Evolutionary conservation across 1,140 invertebrate species (phyloP), one percentile per base, ranked within the genome.

Genomic region (Tetragnatha versicolor): DNA sequence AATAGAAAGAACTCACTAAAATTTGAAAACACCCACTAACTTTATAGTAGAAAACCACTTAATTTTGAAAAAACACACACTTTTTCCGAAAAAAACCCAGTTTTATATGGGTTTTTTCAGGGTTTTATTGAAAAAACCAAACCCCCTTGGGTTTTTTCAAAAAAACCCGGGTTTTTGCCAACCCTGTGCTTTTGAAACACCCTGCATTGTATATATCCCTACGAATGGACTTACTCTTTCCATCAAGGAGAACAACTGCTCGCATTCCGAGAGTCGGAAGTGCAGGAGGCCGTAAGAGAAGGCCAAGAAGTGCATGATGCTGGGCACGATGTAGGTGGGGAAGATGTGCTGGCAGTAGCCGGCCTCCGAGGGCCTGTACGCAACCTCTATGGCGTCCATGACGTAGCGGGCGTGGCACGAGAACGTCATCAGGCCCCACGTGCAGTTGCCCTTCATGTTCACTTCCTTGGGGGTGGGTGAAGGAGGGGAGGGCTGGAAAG

Each of bases 211-310:
- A n/a, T n/a, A n/a, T n/a, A n/a, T n/a, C n/a, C n/a, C n/a, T n/a
- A n/a, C n/a, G n/a, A 10, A 27, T 6, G 10, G 22, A 85, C 87
- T 87, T 81, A 94, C 93, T 82, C 93, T 90, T 86, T 96, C 94
- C 90, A 96, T 94, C n/a, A 96, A 86, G 86, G 93, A 93, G 84
- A 94, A 93, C 35, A 96, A 85, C 81, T 95, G 93, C 84, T 96
- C 93, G 84, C 94, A 94, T 85, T 95, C 92, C 55, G 92, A 91
- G 72, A 93, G 89, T 81, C 94, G 88, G 84, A 94, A 94, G 51
- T 94, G 87, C 81, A 91, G 90, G 65, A 94, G 86, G 0, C 92
- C 92, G 75, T 94, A 92, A 1, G 94, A 80, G 82, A 92, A 95
- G 0, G 92, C 92, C 29, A 89, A 69, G 65, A 94, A 88, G 85